Percentiles rank a stretch among this genome's conserved stretches.
Evolutionary conservation across 2,113 vertebrate genomes (phyloP).

Genomic region (Lophura nycthemera): DNA sequence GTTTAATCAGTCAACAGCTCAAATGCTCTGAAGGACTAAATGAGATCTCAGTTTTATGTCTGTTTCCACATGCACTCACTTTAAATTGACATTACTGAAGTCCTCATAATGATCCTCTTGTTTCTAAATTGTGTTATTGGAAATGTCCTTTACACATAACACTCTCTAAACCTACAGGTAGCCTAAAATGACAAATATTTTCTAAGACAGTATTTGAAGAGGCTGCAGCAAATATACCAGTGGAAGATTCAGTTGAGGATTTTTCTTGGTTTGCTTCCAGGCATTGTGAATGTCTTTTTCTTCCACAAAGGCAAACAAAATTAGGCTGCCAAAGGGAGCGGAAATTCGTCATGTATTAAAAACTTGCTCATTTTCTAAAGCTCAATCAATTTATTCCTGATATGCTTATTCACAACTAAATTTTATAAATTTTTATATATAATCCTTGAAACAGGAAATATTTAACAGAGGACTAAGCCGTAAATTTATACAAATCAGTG

Average conservation of each 20-base stretch:
- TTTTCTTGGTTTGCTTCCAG: not conserved
- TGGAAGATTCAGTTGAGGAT: not conserved
- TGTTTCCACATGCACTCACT: not conserved
- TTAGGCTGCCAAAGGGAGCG: not conserved
- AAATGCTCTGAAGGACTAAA: not conserved
- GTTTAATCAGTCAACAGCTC: not conserved
- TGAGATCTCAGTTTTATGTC: not conserved
- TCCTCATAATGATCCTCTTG: not conserved
- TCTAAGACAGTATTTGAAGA: not conserved
- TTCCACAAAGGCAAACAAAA: not conserved
- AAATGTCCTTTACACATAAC: not conserved
- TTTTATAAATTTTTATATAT: not conserved
- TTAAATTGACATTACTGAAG: not conserved
- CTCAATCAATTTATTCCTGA: not conserved
- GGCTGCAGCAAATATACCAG: not conserved
- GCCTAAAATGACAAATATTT: not conserved
- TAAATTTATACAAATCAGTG: not conserved
- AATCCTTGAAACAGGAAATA: not conserved
- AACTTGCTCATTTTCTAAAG: not conserved
- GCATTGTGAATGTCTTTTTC: not conserved
- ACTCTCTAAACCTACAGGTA: not conserved
- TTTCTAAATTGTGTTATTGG: not conserved
- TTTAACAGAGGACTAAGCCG: not conserved
- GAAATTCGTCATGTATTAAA: not conserved
- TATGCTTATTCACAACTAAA: not conserved